Conservation (phyloP, 2,113 vertebrate species). For the Lagopus muta region DNA sequence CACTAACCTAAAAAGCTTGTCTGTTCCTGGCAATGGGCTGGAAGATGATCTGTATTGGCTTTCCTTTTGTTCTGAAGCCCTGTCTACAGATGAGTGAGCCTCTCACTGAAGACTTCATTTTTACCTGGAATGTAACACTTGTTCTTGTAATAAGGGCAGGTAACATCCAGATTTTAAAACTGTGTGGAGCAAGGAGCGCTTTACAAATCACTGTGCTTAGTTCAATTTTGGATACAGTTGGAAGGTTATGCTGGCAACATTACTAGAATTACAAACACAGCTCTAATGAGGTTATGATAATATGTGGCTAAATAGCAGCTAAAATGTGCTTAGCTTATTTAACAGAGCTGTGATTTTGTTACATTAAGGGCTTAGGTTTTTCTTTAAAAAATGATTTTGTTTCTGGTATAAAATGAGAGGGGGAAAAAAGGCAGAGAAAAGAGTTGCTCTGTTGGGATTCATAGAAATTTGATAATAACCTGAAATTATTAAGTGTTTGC, state of each 20-base stretch:
- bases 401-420: not conserved
- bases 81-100: too few relatives aligned
- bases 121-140: too few relatives aligned
- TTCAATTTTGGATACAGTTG: not conserved
- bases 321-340: not conserved
- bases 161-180: not conserved
- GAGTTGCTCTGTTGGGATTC: not conserved
- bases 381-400: not conserved
- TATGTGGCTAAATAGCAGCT: not conserved
- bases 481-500: not conserved
- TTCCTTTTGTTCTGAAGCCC: too few relatives aligned
- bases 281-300: not conserved
- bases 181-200: not conserved
- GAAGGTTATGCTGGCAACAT: not conserved
- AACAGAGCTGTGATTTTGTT: not conserved
- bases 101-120: not conserved
- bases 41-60: too few relatives aligned
- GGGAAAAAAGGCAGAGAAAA: not conserved
- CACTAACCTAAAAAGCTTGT: too few relatives aligned
- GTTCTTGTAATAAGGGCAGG: not conserved
- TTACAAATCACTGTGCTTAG: not conserved
- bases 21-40: too few relatives aligned
- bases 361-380: slow-evolving; percentile 17
- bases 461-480: not conserved
- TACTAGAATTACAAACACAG: not conserved